Percentiles rank a stretch among this genome's conserved stretches.
Conservation (phyloP, 2,113 vertebrate genomes). For the Columba janthina region DNA sequence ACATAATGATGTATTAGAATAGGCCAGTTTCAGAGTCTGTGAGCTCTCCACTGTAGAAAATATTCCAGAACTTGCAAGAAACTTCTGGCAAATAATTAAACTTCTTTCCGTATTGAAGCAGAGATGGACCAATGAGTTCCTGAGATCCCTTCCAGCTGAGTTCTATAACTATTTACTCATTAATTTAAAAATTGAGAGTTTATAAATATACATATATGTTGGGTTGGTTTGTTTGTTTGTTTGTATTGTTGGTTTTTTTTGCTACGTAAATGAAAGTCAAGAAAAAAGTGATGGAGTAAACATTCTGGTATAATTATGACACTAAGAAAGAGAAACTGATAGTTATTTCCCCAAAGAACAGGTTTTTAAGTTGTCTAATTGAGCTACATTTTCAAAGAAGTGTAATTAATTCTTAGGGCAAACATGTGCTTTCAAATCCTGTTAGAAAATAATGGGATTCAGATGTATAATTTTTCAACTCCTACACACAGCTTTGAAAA, state of each 20-base stretch:
- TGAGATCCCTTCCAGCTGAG: neutral
- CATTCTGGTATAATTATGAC: neutral
- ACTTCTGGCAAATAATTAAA: neutral
- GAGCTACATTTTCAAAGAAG: conserved; percentile 18
- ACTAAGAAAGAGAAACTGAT: neutral
- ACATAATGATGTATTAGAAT: neutral
- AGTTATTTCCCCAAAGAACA: conserved; percentile 22
- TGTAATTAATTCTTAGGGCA: conserved; percentile 49
- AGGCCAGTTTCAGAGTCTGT: neutral
- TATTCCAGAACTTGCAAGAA: neutral
- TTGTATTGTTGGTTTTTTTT: neutral
- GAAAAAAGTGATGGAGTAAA: neutral
- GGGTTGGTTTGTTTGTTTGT: no score
- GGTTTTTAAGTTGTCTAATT: conserved; percentile 30
- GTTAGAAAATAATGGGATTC: conserved; percentile 38
- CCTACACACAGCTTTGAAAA: conserved; percentile 39
- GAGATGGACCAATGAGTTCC: neutral
- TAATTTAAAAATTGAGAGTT: neutral
- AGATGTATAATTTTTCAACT: conserved; percentile 20
- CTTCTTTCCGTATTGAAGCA: neutral
- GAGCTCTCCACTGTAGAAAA: neutral
- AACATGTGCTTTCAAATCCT: conserved; percentile 25
- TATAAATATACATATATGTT: neutral
- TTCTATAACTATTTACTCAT: neutral
- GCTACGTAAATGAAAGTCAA: neutral